phyloP scores from a whole-genome alignment of 2,797 vertebrate species.

The Peromyscus eremicus region DNA sequence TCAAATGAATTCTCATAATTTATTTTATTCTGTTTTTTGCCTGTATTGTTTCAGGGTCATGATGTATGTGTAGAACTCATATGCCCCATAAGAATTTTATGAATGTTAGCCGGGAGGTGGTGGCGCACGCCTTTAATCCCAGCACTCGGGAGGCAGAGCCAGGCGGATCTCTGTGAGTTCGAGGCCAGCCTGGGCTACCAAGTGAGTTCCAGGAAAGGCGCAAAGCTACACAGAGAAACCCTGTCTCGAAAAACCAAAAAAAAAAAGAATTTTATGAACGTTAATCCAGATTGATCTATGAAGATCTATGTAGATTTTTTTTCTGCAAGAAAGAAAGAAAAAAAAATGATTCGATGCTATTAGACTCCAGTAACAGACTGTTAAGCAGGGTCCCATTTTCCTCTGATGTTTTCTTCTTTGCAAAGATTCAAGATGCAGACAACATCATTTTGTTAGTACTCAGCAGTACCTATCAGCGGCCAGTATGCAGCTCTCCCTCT shows the following conservation, averaged over 20 bases:
- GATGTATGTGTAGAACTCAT: neutral
- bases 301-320: neutral
- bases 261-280: neutral
- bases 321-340: neutral
- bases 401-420: neutral
- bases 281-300: neutral
- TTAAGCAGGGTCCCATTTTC: neutral
- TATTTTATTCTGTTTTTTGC: conserved; percentile 17
- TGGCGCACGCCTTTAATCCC: too few species aligned
- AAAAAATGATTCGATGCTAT: neutral
- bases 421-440: neutral
- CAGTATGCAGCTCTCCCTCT: neutral
- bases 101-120: too few species aligned
- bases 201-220: too few species aligned
- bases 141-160: too few species aligned
- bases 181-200: too few species aligned
- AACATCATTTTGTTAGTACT: neutral
- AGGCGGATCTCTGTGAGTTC: too few species aligned
- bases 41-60: neutral
- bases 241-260: too few species aligned
- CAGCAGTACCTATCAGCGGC: neutral
- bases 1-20: neutral
- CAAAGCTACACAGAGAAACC: too few species aligned
- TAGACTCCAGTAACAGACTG: neutral
- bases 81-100: neutral